Conservation (phyloP, 2,113 vertebrate species). For the Bufo bufo region DNA sequence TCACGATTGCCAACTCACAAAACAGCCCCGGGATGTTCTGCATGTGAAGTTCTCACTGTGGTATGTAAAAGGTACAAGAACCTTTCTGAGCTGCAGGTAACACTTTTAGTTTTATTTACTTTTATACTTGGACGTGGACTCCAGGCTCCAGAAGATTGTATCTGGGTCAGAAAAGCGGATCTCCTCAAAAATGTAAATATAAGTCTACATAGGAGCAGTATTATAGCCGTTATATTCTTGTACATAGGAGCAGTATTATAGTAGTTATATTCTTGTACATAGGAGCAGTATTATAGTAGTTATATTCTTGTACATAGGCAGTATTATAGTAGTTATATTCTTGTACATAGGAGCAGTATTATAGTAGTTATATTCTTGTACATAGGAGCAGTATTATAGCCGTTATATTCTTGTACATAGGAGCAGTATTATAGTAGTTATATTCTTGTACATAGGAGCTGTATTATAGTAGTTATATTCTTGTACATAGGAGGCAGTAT, state of each 20-base stretch:
- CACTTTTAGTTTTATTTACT: background rate
- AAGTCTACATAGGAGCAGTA: background rate
- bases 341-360: conserved; percentile 1
- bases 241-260: background rate
- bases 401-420: conserved; percentile 9
- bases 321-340: conserved; percentile 13
- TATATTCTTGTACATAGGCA: conserved; percentile 16
- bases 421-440: background rate
- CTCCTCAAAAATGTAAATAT: background rate
- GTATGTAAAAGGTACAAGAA: background rate
- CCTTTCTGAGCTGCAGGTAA: conserved; percentile 2
- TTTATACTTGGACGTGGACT: background rate
- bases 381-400: conserved; percentile 1
- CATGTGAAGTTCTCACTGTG: background rate
- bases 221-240: background rate
- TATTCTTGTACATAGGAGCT: too few relatives aligned
- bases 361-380: conserved; percentile 5
- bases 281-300: conserved; percentile 9
- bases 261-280: background rate
- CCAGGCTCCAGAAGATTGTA: background rate
- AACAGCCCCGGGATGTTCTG: conserved; percentile 18
- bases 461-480: too few relatives aligned
- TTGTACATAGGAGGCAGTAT: too few relatives aligned
- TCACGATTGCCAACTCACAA: background rate
- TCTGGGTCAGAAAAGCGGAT: background rate